These are phyloP conservation scores for Tetragonisca angustula DNA, from an alignment of 2,888 invertebrate genomes.

Conservation along the genomic window DNA sequence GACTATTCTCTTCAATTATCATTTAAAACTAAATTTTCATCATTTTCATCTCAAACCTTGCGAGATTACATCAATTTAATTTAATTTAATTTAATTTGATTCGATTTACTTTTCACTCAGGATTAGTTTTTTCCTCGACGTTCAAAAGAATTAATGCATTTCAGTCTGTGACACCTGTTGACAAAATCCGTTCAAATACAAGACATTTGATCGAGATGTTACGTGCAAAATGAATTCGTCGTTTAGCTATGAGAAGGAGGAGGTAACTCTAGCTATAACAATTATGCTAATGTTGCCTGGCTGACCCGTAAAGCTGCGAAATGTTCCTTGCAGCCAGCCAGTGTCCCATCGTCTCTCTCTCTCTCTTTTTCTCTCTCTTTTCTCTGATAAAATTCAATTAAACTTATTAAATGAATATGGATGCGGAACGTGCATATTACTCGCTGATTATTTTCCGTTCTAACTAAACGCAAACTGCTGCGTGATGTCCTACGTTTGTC, in stretches of 20 bases:
- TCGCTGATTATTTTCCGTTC: not conserved
- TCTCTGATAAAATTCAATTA: slow-evolving; percentile 16
- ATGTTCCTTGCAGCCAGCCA: not conserved
- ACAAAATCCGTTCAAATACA: slow-evolving; percentile 1
- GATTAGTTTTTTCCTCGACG: too few relatives aligned
- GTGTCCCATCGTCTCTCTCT: not conserved
- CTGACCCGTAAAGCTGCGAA: slow-evolving; percentile 2
- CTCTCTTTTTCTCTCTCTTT: not conserved
- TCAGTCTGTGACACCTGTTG: slow-evolving; percentile 38
- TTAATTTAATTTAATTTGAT: too few relatives aligned
- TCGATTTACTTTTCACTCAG: too few relatives aligned
- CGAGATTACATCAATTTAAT: too few relatives aligned
- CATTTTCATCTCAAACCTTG: too few relatives aligned
- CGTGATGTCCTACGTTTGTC: not conserved
- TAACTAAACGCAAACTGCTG: not conserved
- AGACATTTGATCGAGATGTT: slow-evolving; percentile 11
- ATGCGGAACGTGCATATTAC: not conserved
- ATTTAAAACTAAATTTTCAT: too few relatives aligned
- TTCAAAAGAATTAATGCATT: not conserved
- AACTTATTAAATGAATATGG: slow-evolving; percentile 13
- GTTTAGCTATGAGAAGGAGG: not conserved
- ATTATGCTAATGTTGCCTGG: slow-evolving; percentile 20
- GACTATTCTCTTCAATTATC: too few relatives aligned
- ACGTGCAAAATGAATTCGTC: not conserved
- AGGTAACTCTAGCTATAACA: not conserved